phyloP scores from a whole-genome alignment of 2,113 vertebrate genomes.

The Eupsittula cactorum region DNA sequence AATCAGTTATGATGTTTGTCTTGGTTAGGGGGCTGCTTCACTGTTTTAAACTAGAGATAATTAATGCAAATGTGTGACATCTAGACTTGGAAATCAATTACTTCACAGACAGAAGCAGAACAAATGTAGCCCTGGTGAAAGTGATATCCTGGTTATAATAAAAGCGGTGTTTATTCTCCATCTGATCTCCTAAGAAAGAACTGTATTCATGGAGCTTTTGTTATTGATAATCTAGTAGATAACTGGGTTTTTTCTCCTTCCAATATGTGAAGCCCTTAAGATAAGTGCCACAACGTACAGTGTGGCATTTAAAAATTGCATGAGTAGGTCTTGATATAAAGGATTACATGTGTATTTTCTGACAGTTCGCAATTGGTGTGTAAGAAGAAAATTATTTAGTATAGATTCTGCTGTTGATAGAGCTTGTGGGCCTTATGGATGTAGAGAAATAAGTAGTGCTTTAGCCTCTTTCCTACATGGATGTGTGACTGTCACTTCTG shows the following conservation, averaged over 20 bases:
- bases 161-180: not conserved
- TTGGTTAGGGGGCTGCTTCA: not conserved
- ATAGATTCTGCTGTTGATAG: not conserved
- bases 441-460: not conserved
- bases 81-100: not conserved
- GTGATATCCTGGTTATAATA: not conserved
- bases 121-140: not conserved
- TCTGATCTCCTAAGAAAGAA: not conserved
- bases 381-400: not conserved
- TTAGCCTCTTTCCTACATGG: not conserved
- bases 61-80: not conserved
- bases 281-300: not conserved
- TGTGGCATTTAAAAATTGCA: not conserved
- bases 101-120: not conserved
- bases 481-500: not conserved
- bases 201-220: not conserved
- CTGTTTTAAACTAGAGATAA: not conserved
- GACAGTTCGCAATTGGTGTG: not conserved
- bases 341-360: constrained; percentile 3
- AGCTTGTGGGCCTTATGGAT: not conserved
- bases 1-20: not conserved
- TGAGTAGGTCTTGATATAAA: not conserved
- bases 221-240: not conserved
- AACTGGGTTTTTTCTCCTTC: not conserved
- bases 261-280: not conserved